A percentile compares a stretch with the other conserved stretches of the same genome.
Conservation (phyloP, 1,140 invertebrate species). For the Aphelenchoides fujianensis region DNA sequence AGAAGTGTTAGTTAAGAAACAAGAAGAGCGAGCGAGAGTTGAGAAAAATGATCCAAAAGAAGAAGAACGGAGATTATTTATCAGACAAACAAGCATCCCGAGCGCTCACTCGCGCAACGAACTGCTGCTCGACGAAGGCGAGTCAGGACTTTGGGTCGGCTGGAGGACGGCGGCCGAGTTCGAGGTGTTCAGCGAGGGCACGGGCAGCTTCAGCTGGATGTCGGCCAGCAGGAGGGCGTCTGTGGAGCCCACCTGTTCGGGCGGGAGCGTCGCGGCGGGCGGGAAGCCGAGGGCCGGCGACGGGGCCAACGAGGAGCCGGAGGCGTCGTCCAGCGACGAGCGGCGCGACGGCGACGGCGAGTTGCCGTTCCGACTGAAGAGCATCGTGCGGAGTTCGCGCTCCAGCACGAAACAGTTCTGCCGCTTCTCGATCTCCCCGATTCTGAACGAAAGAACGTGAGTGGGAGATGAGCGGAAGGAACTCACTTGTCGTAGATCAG, state of each 20-base stretch:
- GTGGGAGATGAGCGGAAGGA: too few relatives aligned
- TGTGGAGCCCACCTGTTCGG: not conserved
- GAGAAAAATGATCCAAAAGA: too few relatives aligned
- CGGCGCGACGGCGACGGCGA: slow-evolving; percentile 1
- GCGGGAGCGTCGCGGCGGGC: too few relatives aligned
- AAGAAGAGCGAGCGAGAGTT: too few relatives aligned
- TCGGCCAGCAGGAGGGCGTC: not conserved
- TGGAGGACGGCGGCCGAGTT: not conserved
- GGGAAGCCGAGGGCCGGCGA: too few relatives aligned
- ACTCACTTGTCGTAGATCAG: slow-evolving; percentile 55
- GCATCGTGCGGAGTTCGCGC: not conserved
- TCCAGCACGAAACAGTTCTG: slow-evolving; percentile 44
- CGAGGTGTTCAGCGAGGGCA: not conserved
- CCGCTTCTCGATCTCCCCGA: slow-evolving; percentile 38
- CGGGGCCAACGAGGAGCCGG: too few relatives aligned
- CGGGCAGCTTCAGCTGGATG: not conserved
- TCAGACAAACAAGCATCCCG: too few relatives aligned
- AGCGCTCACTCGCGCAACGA: not conserved
- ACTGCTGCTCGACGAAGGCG: not conserved
- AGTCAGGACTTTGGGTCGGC: not conserved
- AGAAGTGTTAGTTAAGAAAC: too few relatives aligned
- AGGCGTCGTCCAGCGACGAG: not conserved
- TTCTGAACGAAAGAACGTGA: slow-evolving; percentile 15
- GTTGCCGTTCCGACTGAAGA: not conserved
- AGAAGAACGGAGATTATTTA: too few relatives aligned